Evolutionary conservation across 1,140 invertebrate species (phyloP).

Genomic region (Brachionus rotundiformis): DNA sequence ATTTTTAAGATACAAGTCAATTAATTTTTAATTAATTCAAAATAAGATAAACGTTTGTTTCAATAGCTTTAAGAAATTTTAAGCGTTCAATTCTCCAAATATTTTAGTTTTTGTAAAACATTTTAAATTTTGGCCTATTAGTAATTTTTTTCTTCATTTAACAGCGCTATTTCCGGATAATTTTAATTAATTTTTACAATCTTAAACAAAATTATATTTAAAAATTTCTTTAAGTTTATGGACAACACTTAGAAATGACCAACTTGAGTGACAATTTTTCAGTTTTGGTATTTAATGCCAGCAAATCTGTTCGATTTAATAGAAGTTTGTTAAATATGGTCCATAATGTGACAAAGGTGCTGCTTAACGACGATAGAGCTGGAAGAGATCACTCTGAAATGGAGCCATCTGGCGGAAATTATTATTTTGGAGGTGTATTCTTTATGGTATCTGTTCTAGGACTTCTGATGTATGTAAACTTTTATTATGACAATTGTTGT

Average conservation of each 20-base stretch:
- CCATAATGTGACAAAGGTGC: not conserved
- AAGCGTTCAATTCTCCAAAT: not conserved
- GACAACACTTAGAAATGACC: not conserved
- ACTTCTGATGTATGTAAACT: conserved; percentile 41
- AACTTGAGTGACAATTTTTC: not conserved
- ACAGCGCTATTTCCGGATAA: too few species aligned
- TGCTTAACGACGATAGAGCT: too few species aligned
- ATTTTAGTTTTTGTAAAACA: too few species aligned
- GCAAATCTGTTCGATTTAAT: not conserved
- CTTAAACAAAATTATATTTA: not conserved
- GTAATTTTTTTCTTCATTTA: not conserved
- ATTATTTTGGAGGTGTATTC: conserved; percentile 33
- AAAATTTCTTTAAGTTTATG: not conserved
- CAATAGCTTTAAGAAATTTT: not conserved
- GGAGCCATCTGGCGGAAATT: not conserved
- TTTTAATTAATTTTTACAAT: not conserved
- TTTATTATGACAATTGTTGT: conserved; percentile 44
- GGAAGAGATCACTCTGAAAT: not conserved
- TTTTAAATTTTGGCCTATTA: not conserved
- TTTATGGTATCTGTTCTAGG: conserved; percentile 37
- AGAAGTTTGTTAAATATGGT: not conserved
- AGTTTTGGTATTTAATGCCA: not conserved
- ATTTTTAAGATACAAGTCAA: not conserved
- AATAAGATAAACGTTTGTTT: not conserved
- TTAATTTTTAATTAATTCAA: not conserved